These are phyloP conservation scores for Psittacula echo DNA, from an alignment of 2,797 vertebrate genomes.

Conservation along the genomic window DNA sequence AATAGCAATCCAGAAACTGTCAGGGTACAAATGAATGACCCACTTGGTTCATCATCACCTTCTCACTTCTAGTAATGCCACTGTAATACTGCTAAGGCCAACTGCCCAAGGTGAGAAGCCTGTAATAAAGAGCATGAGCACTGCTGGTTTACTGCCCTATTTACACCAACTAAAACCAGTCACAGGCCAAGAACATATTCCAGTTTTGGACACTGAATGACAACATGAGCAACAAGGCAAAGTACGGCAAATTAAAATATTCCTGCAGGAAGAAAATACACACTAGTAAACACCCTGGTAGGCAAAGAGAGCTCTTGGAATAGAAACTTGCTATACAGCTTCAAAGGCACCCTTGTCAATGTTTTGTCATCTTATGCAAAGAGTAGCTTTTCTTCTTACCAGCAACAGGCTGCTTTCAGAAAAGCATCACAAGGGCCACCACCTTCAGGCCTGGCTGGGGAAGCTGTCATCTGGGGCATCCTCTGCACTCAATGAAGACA, in stretches of 20 bases:
- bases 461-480: not conserved
- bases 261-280: not conserved
- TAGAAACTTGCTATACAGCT: not conserved
- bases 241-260: not conserved
- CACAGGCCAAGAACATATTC: not conserved
- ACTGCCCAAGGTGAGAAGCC: accelerated
- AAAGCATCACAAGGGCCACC: not conserved
- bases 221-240: not conserved
- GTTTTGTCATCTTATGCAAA: not conserved
- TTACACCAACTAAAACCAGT: not conserved
- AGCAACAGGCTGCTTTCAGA: not conserved
- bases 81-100: not conserved
- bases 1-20: not conserved
- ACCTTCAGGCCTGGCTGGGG: not conserved
- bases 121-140: not conserved
- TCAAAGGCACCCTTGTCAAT: not conserved
- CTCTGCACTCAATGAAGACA: not conserved
- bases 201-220: not conserved
- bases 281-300: not conserved
- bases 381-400: not conserved
- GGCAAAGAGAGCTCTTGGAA: not conserved
- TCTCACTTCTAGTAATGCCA: not conserved
- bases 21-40: not conserved
- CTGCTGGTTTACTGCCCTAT: not conserved
- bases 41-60: not conserved